These are phyloP conservation scores for Amphibalanus amphitrite DNA, from an alignment of 1,140 invertebrate species.

Conservation along the genomic window DNA sequence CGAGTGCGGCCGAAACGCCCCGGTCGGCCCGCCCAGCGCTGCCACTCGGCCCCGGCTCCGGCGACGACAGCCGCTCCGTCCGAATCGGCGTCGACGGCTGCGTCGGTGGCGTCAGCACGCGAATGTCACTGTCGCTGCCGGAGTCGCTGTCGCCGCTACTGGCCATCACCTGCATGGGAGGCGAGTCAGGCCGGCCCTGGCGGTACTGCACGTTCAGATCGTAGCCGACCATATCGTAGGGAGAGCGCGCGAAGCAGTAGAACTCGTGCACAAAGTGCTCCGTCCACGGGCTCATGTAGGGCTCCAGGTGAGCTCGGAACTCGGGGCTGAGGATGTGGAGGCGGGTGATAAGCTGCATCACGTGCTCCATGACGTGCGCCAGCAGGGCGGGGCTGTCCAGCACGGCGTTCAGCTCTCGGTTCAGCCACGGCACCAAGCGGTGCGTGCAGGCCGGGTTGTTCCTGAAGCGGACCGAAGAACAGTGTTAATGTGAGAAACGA, in stretches of 20 bases:
- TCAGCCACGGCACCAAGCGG: constrained; percentile 70
- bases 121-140: constrained; percentile 3
- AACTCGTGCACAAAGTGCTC: constrained; percentile 67
- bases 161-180: background rate
- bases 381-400: constrained; percentile 34
- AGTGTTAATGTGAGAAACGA: constrained; percentile 9
- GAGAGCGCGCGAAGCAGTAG: constrained; percentile 63
- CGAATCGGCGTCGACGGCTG: background rate
- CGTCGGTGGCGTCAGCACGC: background rate
- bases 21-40: background rate
- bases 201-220: constrained; percentile 28
- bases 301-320: constrained; percentile 39
- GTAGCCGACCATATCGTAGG: constrained; percentile 57
- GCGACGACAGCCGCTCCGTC: background rate
- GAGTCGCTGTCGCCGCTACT: constrained; percentile 5
- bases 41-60: background rate
- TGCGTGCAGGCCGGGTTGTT: constrained; percentile 57
- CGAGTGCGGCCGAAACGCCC: background rate
- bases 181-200: constrained; percentile 6
- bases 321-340: constrained; percentile 51
- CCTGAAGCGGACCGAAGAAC: constrained; percentile 20
- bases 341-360: constrained; percentile 45
- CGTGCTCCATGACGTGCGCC: constrained; percentile 22
- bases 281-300: constrained; percentile 26
- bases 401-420: constrained; percentile 54